Evolutionary conservation across 2,113 vertebrate genomes (phyloP).

Genomic region (Oreotrochilus melanogaster): DNA sequence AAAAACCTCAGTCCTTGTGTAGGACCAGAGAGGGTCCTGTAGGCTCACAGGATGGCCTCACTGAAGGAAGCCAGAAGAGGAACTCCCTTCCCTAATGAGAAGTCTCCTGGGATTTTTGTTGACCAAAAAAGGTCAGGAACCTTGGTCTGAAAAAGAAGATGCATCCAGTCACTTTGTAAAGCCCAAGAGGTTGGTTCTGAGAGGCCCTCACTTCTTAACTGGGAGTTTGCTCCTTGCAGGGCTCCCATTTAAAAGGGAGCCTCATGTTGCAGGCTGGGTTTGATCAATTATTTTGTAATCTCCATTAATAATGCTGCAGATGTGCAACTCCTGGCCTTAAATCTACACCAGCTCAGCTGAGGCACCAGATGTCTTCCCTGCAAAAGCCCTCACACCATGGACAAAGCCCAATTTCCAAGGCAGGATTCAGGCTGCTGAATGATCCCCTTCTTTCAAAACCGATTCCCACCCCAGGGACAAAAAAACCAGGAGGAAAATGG

Average conservation of each 20-base stretch:
- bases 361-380: slow-evolving; percentile 42
- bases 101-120: neutral
- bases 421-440: neutral
- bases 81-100: neutral
- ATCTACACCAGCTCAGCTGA: neutral
- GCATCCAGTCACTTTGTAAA: neutral
- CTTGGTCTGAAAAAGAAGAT: neutral
- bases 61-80: slow-evolving; percentile 11
- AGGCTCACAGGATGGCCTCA: neutral
- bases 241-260: neutral
- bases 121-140: neutral
- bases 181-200: neutral
- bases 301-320: neutral
- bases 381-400: neutral
- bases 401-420: slow-evolving; percentile 38
- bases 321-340: neutral
- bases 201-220: neutral
- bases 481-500: neutral
- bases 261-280: neutral
- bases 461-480: neutral
- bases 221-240: neutral
- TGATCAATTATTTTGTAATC: slow-evolving; percentile 2
- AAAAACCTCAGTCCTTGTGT: neutral
- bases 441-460: neutral
- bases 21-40: neutral